Evolutionary conservation across 2,888 invertebrate genomes (phyloP), one percentile per base, ranked within the genome.

Genomic region (Synanthedon tipuliformis): DNA sequence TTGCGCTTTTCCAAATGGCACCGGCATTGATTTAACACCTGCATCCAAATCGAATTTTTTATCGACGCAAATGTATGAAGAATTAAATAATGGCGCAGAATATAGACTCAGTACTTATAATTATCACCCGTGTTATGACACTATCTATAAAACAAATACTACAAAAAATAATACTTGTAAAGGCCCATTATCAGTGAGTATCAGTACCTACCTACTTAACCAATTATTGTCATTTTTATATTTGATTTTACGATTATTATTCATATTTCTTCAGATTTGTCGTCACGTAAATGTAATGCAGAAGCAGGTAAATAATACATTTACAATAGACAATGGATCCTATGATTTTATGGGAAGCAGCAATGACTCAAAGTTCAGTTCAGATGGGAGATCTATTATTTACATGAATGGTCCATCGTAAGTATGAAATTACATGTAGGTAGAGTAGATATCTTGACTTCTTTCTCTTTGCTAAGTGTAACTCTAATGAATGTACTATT

Each of bases 1-100:
- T 52, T 88, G 88, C 65, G 78, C 71, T 59, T 88, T 82, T 69
- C 59, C 81, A 5, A 87, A 87, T 73, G 88, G 88, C 56, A 86
- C 87, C 62, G 86, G 86, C 62, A 76, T 87, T 59, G 87, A 88
- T 69, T 68, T 88, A 56, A 62, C 74, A 48, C 75, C 78, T 48
- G 63, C 75, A 50, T 64, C 64, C 56, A 73, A 73, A 55, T 55
- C 66, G 54, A 62, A 61, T 4, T 81, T 81, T 69, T 81, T 72
- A 59, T 52, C 59, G 50, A 70, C 78, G 50, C 63, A 75, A 61
- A 69, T 56, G n/a, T 79, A 63, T 60, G 56, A 59, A 55, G 51
- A 57, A 11, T 64, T 68, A 53, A 62, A 61, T 41, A 66, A 60
- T 55, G 69, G 64, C 40, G 55, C 64, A 15, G 63, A 73, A 57